Conservation (phyloP, 1,140 invertebrate genomes). For the Pogonomyrmex californicus region DNA sequence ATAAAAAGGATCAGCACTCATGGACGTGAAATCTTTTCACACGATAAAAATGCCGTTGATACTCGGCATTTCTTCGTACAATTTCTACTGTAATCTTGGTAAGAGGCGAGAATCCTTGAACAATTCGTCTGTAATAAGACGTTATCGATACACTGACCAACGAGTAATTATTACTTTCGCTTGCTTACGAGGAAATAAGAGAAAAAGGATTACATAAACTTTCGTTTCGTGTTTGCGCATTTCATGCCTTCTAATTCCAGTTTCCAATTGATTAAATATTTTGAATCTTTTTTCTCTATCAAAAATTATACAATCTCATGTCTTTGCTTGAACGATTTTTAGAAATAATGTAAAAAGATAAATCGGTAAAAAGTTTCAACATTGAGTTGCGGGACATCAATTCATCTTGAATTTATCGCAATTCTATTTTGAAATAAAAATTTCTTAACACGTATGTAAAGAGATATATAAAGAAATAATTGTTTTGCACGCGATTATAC, state of each 20-base stretch:
- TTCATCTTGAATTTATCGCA: neutral
- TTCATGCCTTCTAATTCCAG: conserved; percentile 34
- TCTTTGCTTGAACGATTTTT: neutral
- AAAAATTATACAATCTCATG: neutral
- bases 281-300: neutral
- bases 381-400: neutral
- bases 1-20: conserved; percentile 4
- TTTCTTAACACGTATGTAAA: neutral
- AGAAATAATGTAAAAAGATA: neutral
- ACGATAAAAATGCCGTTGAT: conserved; percentile 5
- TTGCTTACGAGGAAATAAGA: neutral
- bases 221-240: conserved; percentile 11
- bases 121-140: conserved; percentile 15
- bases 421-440: conserved; percentile 13
- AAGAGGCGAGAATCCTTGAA: conserved; percentile 44
- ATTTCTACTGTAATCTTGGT: neutral
- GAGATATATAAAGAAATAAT: neutral
- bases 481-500: neutral
- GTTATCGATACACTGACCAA: conserved; percentile 43
- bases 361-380: neutral
- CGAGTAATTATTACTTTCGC: conserved; percentile 54
- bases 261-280: conserved; percentile 12
- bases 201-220: conserved; percentile 49
- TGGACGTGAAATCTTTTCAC: neutral
- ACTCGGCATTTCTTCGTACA: conserved; percentile 5